Percentiles rank a stretch among this genome's conserved stretches.
phyloP scores from a whole-genome alignment of 2,797 vertebrate species.

The Rhinella marina region DNA sequence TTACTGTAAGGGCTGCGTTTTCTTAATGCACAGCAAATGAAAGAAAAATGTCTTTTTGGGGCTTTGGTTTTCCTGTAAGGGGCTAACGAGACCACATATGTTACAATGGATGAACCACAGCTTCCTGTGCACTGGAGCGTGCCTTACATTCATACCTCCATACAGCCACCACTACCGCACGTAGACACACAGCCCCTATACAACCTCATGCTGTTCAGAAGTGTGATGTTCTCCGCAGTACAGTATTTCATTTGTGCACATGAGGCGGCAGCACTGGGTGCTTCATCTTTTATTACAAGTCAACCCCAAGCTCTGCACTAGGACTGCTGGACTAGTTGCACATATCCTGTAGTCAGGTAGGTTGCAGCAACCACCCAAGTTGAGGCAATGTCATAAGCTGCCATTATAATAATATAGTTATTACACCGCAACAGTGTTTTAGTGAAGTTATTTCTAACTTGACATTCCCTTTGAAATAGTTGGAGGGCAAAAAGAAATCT shows the following conservation, averaged over 20 bases:
- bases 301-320: background rate
- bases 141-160: background rate
- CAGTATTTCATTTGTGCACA: background rate
- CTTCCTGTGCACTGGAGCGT: conserved; percentile 40
- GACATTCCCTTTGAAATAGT: background rate
- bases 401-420: background rate
- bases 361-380: background rate
- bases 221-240: background rate
- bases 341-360: background rate
- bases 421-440: background rate
- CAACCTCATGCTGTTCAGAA: background rate
- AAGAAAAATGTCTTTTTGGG: conserved; percentile 30
- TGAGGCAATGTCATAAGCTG: background rate
- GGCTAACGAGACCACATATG: conserved; percentile 52
- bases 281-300: background rate
- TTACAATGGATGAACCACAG: conserved; percentile 36
- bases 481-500: too few relatives aligned
- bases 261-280: background rate
- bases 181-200: background rate
- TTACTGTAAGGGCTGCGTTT: background rate
- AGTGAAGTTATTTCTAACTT: too few relatives aligned
- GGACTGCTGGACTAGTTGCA: background rate
- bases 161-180: background rate
- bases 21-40: background rate
- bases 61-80: conserved; percentile 48